phyloP scores from a whole-genome alignment of 2,113 vertebrate species.

The Cavia aperea region DNA sequence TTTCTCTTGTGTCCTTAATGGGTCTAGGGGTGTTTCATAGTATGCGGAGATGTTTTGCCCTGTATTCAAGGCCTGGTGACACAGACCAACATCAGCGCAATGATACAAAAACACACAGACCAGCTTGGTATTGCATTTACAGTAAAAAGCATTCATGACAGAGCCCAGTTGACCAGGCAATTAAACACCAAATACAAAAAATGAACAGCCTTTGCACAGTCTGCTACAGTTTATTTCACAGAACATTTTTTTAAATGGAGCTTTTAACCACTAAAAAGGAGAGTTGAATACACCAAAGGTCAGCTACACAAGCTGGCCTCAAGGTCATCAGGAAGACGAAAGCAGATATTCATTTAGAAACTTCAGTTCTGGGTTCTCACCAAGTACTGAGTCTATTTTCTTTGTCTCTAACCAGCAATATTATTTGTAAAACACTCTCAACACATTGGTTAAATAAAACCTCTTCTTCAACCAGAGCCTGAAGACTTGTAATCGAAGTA shows the following conservation, averaged over 20 bases:
- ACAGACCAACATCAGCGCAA: neutral
- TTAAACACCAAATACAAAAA: conserved; percentile 34
- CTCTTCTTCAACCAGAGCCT: conserved; percentile 50
- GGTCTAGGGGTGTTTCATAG: conserved; percentile 39
- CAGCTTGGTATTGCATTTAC: conserved; percentile 9
- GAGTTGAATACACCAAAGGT: conserved; percentile 38
- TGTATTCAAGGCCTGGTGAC: neutral
- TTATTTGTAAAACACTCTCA: conserved; percentile 58
- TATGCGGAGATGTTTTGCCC: neutral
- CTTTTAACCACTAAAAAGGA: conserved; percentile 47
- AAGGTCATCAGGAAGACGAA: conserved; percentile 47
- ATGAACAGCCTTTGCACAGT: neutral
- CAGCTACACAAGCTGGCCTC: conserved; percentile 33
- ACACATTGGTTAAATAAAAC: conserved; percentile 63
- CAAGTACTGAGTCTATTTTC: conserved; percentile 39
- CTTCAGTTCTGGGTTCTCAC: conserved; percentile 50
- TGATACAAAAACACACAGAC: conserved; percentile 37
- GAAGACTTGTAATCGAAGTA: conserved; percentile 52
- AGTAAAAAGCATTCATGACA: conserved; percentile 16
- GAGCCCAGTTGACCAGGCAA: neutral
- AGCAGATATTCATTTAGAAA: conserved; percentile 44
- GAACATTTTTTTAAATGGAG: neutral
- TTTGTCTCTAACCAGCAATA: conserved; percentile 47
- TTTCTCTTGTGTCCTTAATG: neutral
- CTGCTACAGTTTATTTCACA: conserved; percentile 2